phyloP scores from a whole-genome alignment of 2,113 vertebrate genomes.

The Onychostruthus taczanowskii region DNA sequence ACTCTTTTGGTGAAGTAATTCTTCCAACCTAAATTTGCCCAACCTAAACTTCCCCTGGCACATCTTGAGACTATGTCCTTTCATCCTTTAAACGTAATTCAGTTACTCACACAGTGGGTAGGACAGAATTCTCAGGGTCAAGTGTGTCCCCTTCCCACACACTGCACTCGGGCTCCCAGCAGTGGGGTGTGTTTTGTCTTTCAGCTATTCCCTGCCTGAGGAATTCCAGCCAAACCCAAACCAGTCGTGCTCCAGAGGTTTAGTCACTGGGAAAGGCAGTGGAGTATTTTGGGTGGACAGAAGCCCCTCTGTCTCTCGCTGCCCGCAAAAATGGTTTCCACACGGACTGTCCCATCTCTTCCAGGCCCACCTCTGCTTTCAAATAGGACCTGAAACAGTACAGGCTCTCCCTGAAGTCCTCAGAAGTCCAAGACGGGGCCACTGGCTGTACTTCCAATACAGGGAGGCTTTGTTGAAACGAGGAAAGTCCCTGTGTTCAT shows the following conservation, averaged over 20 bases:
- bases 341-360: rapidly evolving
- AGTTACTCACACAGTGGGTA: rapidly evolving
- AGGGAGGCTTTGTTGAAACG: neutral
- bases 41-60: neutral
- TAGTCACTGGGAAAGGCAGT: neutral
- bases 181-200: rapidly evolving
- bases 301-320: neutral
- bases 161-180: rapidly evolving
- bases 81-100: neutral
- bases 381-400: no score
- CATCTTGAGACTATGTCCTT: neutral
- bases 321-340: neutral
- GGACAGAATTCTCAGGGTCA: neutral
- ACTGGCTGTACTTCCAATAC: neutral
- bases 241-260: no score
- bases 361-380: neutral
- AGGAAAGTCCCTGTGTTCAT: neutral
- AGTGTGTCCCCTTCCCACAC: rapidly evolving
- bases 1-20: neutral
- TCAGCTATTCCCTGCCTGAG: rapidly evolving
- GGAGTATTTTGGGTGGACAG: neutral
- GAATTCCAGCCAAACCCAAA: no score
- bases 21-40: neutral
- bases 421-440: neutral
- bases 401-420: neutral